Evolutionary conservation across 2,888 invertebrate genomes (phyloP).

Genomic region (Temnothorax rugatulus): DNA sequence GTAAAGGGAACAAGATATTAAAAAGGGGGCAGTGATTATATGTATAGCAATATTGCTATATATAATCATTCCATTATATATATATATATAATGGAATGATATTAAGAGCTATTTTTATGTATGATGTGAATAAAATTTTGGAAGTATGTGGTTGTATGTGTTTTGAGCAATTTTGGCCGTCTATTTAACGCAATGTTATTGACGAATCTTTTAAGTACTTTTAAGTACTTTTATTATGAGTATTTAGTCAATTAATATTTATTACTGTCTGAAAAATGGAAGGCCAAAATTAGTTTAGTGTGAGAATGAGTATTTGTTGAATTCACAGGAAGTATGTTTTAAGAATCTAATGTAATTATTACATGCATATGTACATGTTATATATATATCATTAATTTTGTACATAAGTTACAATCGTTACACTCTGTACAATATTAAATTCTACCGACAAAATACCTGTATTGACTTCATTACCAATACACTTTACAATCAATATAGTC

Average conservation of each 20-base stretch:
- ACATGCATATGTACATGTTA: constrained; percentile 82
- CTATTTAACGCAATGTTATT: constrained; percentile 69
- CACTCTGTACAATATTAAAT: constrained; percentile 81
- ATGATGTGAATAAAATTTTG: constrained; percentile 70
- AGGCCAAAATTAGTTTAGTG: constrained; percentile 74
- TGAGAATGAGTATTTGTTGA: constrained; percentile 73
- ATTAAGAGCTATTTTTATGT: constrained; percentile 80
- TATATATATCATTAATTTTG: constrained; percentile 80
- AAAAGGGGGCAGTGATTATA: constrained; percentile 68
- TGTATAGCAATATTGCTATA: constrained; percentile 58
- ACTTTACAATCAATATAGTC: constrained; percentile 7
- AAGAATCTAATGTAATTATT: constrained; percentile 78
- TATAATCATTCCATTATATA: constrained; percentile 60
- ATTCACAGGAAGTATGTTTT: constrained; percentile 69
- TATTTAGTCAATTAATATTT: constrained; percentile 76
- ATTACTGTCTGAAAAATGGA: constrained; percentile 71
- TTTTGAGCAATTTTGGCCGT: constrained; percentile 74
- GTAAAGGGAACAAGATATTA: constrained; percentile 77
- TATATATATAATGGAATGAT: constrained; percentile 71
- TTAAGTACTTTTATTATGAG: constrained; percentile 70
- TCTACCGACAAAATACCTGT: constrained; percentile 70
- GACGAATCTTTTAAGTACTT: constrained; percentile 67
- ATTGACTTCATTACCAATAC: constrained; percentile 50
- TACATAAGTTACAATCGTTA: constrained; percentile 83
- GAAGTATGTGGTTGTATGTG: constrained; percentile 64